These are phyloP conservation scores for Protomyctophum bolini DNA, from an alignment of 2,113 vertebrate genomes.

Conservation along the genomic window DNA sequence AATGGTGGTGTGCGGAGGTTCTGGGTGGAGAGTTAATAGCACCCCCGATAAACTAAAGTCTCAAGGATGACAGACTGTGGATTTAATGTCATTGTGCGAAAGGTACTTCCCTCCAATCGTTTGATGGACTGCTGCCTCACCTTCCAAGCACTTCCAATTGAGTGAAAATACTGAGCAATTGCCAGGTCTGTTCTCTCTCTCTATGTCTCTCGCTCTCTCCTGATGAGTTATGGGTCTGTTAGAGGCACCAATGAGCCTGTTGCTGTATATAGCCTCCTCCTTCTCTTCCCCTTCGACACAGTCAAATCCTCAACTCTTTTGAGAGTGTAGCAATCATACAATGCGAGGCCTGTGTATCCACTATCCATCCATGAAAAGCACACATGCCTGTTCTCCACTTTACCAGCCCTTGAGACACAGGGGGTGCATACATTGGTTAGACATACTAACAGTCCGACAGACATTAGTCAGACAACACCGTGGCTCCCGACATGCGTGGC, in stretches of 20 bases:
- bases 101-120: slow-evolving; percentile 24
- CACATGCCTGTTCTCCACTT: slow-evolving; percentile 39
- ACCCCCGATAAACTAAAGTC: slow-evolving; percentile 49
- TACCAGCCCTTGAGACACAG: slow-evolving; percentile 58
- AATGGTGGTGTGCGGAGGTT: not conserved
- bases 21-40: slow-evolving; percentile 30
- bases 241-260: slow-evolving; percentile 68
- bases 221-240: slow-evolving; percentile 64
- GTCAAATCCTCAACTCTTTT: too few species aligned
- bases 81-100: slow-evolving; percentile 33
- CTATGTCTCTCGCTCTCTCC: not conserved
- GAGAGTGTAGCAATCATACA: not conserved
- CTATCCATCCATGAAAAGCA: slow-evolving; percentile 57
- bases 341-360: slow-evolving; percentile 47
- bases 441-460: too few species aligned
- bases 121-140: slow-evolving; percentile 8
- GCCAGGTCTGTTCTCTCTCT: slow-evolving; percentile 28
- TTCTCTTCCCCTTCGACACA: not conserved
- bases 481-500: too few species aligned
- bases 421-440: too few species aligned
- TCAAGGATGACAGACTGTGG: slow-evolving; percentile 28
- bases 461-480: too few species aligned
- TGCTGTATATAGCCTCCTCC: slow-evolving; percentile 31
- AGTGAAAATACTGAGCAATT: slow-evolving; percentile 30
- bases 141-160: slow-evolving; percentile 24